These are phyloP conservation scores for Rhinichthys klamathensis DNA, from an alignment of 2,113 vertebrate species.

Conservation along the genomic window DNA sequence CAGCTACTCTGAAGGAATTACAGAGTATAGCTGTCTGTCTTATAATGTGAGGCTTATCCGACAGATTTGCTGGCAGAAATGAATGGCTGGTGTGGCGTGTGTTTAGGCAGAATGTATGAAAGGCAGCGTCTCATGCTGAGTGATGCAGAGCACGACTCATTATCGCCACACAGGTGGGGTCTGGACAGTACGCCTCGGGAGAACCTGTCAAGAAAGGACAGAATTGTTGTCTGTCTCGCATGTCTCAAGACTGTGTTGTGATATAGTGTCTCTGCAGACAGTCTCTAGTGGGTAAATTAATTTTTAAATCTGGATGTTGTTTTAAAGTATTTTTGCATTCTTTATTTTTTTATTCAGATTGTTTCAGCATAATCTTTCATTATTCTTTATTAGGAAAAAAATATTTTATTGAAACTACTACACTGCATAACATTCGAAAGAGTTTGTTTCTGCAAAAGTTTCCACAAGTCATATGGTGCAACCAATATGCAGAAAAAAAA, in stretches of 20 bases:
- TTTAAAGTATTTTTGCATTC: not conserved
- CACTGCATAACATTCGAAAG: not conserved
- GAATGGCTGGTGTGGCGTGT: conserved; percentile 61
- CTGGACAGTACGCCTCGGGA: conserved; percentile 38
- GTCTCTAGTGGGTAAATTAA: not conserved
- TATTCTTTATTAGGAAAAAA: not conserved
- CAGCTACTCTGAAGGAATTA: conserved; percentile 78
- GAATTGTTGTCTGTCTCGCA: conserved; percentile 64
- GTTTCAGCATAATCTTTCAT: not conserved
- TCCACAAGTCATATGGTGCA: not conserved
- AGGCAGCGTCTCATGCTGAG: conserved; percentile 64
- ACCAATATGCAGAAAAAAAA: not conserved
- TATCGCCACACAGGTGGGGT: conserved; percentile 69
- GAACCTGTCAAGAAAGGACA: conserved; percentile 60
- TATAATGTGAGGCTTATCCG: conserved; percentile 71
- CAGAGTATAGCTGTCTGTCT: conserved; percentile 73
- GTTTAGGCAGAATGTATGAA: conserved; percentile 67
- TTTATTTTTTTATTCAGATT: no score
- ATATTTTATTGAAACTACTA: not conserved
- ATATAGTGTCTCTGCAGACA: not conserved
- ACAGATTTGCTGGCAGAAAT: conserved; percentile 66
- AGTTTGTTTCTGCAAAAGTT: not conserved
- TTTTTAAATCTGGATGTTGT: not conserved
- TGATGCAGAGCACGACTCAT: conserved; percentile 67
- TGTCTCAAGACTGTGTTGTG: conserved; percentile 22